phyloP scores from a whole-genome alignment of 2,888 invertebrate genomes.

The Chelonus formosanus region DNA sequence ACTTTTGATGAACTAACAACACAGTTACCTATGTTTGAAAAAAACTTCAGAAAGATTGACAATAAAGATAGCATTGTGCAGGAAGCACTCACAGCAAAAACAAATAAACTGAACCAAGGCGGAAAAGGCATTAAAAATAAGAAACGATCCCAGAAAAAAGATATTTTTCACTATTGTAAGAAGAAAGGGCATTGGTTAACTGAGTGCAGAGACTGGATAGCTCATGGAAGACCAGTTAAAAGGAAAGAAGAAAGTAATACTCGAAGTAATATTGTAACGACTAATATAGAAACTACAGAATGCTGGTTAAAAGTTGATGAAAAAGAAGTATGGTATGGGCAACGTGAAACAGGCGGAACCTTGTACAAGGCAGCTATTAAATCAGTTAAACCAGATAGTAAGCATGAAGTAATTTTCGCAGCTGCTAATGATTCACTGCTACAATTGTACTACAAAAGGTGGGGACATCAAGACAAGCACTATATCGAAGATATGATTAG shows the following conservation, averaged over 20 bases:
- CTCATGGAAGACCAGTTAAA: slow-evolving; percentile 47
- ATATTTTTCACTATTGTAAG: slow-evolving; percentile 45
- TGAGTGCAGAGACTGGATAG: slow-evolving; percentile 45
- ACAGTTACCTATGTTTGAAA: slow-evolving; percentile 40
- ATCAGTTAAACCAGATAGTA: slow-evolving; percentile 38
- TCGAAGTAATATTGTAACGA: slow-evolving; percentile 40
- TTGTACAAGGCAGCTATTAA: slow-evolving; percentile 43
- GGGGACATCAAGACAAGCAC: slow-evolving; percentile 54
- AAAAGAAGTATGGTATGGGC: slow-evolving; percentile 36
- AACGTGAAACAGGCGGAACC: slow-evolving; percentile 40
- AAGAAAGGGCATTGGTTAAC: slow-evolving; percentile 40
- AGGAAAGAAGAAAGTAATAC: slow-evolving; percentile 2
- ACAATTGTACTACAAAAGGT: slow-evolving; percentile 51
- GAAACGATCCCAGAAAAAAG: slow-evolving; percentile 31
- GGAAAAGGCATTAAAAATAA: background rate
- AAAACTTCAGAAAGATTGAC: slow-evolving; percentile 33
- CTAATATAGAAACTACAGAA: slow-evolving; percentile 35
- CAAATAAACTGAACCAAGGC: background rate
- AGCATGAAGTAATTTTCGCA: slow-evolving; percentile 30
- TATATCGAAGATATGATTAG: slow-evolving; percentile 50
- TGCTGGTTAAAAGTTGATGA: slow-evolving; percentile 41
- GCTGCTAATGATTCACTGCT: slow-evolving; percentile 34
- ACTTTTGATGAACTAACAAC: slow-evolving; percentile 40
- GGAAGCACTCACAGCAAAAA: slow-evolving; percentile 39
- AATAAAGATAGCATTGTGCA: slow-evolving; percentile 13